Percentiles rank a stretch among this genome's conserved stretches.
These are phyloP conservation scores for Melozone crissalis DNA, from an alignment of 2,113 vertebrate genomes.

Conservation along the genomic window DNA sequence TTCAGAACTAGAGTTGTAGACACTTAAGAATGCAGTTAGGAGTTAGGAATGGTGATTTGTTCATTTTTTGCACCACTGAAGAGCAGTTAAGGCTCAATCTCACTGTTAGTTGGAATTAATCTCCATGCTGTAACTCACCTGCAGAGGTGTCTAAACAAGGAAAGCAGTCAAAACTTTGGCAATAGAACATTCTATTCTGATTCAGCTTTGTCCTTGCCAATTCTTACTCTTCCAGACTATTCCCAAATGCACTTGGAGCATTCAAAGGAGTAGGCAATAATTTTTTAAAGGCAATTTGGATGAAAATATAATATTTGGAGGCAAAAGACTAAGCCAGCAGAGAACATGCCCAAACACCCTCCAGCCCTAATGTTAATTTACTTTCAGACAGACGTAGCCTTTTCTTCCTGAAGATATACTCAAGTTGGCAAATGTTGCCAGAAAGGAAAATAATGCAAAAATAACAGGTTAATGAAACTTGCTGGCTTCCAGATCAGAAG, in stretches of 20 bases:
- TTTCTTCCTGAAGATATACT: not conserved
- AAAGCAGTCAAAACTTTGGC: not conserved
- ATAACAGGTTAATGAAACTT: not conserved
- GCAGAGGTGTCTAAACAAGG: not conserved
- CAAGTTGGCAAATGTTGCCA: not conserved
- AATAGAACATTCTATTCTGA: not conserved
- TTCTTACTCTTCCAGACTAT: not conserved
- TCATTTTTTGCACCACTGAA: not conserved
- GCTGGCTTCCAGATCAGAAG: not conserved
- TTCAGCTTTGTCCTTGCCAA: not conserved
- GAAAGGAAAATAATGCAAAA: not conserved
- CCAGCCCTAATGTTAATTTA: not conserved
- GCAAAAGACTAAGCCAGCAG: not conserved
- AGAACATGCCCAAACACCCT: not conserved
- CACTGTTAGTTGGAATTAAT: not conserved
- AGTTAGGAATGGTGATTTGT: not conserved
- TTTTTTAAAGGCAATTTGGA: not conserved
- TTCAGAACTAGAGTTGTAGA: not conserved
- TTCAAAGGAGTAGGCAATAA: not conserved
- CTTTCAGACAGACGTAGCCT: not conserved
- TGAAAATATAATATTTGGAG: not conserved
- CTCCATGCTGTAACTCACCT: not conserved
- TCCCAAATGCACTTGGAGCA: not conserved
- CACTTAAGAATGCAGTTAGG: not conserved
- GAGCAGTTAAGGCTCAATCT: not conserved